Conservation (phyloP, 2,797 vertebrate genomes). For the Oryzias sinensis region DNA sequence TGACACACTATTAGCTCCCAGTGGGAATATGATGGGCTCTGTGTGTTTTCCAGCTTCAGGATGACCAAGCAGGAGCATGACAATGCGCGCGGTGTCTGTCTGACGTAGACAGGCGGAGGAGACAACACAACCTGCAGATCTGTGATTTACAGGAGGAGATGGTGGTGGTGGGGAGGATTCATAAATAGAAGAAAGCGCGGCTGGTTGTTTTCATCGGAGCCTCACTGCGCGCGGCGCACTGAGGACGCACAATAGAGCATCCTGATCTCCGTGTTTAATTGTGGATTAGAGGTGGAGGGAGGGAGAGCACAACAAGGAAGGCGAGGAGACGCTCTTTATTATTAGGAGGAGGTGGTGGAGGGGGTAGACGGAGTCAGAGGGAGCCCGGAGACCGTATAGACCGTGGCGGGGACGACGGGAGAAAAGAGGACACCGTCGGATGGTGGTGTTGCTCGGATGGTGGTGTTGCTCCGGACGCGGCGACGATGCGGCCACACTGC, state of each 20-base stretch:
- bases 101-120: constrained; percentile 73
- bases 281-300: constrained; percentile 69
- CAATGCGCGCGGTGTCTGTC: constrained; percentile 63
- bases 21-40: constrained; percentile 41
- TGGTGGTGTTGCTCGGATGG: constrained; percentile 78
- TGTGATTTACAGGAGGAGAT: constrained; percentile 20
- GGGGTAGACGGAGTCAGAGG: constrained; percentile 44
- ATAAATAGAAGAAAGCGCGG: constrained; percentile 26
- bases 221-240: constrained; percentile 23
- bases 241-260: constrained; percentile 74
- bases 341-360: constrained; percentile 45
- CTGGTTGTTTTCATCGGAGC: constrained; percentile 44
- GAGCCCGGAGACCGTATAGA: constrained; percentile 60
- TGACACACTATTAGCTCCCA: constrained; percentile 13
- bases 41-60: constrained; percentile 17
- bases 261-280: constrained; percentile 73
- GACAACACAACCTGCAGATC: constrained; percentile 60
- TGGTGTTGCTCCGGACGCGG: constrained; percentile 69
- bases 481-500: constrained; percentile 82
- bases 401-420: constrained; percentile 61
- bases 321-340: constrained; percentile 71
- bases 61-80: constrained; percentile 60
- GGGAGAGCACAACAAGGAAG: constrained; percentile 67
- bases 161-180: constrained; percentile 8
- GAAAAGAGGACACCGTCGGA: constrained; percentile 61